A percentile compares a stretch with the other conserved stretches of the same genome.
These are phyloP conservation scores for Cotesia typhae DNA, from an alignment of 1,140 invertebrate genomes.

Conservation along the genomic window DNA sequence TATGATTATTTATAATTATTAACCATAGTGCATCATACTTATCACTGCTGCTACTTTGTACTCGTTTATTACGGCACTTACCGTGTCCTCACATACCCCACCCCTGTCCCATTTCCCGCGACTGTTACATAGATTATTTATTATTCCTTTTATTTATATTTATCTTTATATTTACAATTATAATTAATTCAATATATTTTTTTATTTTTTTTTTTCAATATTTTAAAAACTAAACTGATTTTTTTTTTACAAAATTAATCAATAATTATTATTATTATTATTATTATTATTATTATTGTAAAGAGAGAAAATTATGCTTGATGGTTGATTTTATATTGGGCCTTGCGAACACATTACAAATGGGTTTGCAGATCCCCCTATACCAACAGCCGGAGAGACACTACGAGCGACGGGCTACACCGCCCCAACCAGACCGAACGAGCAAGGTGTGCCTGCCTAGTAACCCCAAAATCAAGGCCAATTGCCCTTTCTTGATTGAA, in stretches of 20 bases:
- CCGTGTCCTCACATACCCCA: not conserved
- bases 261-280: conserved; percentile 22
- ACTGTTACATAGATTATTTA: conserved; percentile 4
- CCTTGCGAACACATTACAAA: conserved; percentile 61
- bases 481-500: conserved; percentile 64
- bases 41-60: no score
- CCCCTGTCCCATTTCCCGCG: not conserved
- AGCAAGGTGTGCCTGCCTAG: conserved; percentile 67
- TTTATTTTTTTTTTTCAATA: not conserved
- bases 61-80: conserved; percentile 22
- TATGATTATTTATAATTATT: no score
- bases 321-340: conserved; percentile 44
- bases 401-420: conserved; percentile 66
- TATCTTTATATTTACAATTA: no score
- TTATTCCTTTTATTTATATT: not conserved
- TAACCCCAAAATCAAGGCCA: conserved; percentile 64
- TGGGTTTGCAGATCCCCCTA: conserved; percentile 67
- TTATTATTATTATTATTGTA: conserved; percentile 15
- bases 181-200: no score
- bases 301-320: conserved; percentile 31
- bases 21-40: conserved; percentile 11
- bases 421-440: conserved; percentile 66
- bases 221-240: not conserved
- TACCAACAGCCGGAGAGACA: conserved; percentile 67
- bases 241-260: not conserved